Evolutionary conservation across 2,113 vertebrate genomes (phyloP), one percentile per base, ranked within the genome.

Genomic region (Psilopsiagon aymara): DNA sequence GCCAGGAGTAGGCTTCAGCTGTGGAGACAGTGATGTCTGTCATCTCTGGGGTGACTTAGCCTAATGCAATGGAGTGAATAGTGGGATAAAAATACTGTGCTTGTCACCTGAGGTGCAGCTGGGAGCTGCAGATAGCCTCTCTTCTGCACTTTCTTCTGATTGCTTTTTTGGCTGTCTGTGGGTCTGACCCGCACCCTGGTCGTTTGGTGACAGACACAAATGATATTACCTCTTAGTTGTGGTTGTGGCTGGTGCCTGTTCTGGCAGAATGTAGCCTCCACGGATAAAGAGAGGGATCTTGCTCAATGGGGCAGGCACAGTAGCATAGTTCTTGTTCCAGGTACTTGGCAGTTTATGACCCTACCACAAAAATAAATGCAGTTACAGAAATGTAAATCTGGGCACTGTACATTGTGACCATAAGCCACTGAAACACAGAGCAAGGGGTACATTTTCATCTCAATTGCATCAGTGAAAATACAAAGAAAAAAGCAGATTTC

Each of bases 261-360:
- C 78, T 44, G 94, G 96, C 52, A 97, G 91, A 77, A 96, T 92
- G 80, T 82, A 88, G 28, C 95, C 97, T 83, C 94, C 97, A 37
- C 44, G 88, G 62, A 98, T 78, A 77, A 93, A 98, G 68, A 97
- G 88, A 49, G 96, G 96, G 55, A 97, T 97, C 84, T 86, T 89
- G 44, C 27, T 69, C 82, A 97, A 21, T 1, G 90, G 94, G 17
- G 94, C 93, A 59, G 79, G 31, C 70, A 97, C 81, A 33, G 91
- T 81, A 66, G 33, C 79, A 39, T 86, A 92, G 23, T 27, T 90
- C 43, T 92, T 95, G 33, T 69, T 90, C 92, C 92, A 96, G 16
- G 67, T 43, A 59, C 27, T 69, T 53, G 95, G 70, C 31, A 94
- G 46, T 86, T 75, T 52, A 29, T 24, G 3, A 33, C 95, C 92